Evolutionary conservation across 1,140 invertebrate genomes (phyloP), one percentile per base, ranked within the genome.

Genomic region (Aphelinus atriplicis): DNA sequence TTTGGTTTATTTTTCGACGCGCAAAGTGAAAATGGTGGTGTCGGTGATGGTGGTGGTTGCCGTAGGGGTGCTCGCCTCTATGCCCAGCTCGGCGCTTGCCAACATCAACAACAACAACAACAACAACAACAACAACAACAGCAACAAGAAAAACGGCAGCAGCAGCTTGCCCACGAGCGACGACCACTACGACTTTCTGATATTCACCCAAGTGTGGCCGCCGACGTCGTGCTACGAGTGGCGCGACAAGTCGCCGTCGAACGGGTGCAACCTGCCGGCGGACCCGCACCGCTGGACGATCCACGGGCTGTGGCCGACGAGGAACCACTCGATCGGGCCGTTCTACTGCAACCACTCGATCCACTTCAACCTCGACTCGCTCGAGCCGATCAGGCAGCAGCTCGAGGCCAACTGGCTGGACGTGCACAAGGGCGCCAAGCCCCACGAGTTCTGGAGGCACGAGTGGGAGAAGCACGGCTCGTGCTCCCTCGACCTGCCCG

Each of bases 381-480:
- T 96, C 3, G 82, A 88, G 47, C 86, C 90, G 0, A 90, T 96
- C 56, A 85, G 91, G 77, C 79, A 83, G 9, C 85, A 92, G 58
- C 80, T 96, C 48, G 86, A 92, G 69, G 84, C 90, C 50, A 90
- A 90, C 63, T 96, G 95, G 95, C 90, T 91, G 1, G 94, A 95
- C 79, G 88, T 96, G 71, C 91, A 94, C 82, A 90, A 89, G 76
- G 88, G 90, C 82, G 90, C 87, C 1, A 84, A 88, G 53, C 81
- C 85, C 7, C 89, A 91, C 78, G 88, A 89, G 5, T 89, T 96
- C 5, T 96, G 95, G 95, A 88, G 91, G 75, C 94, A 96, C 75
- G 95, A 96, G 83, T 96, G 95, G 95, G 83, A 88, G 1, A 96
- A 96, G 81, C 95, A 96, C 83, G 95, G 95, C 0, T 95, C 94